These are phyloP conservation scores for Phania funesta DNA, from an alignment of 2,888 invertebrate species.

Conservation along the genomic window DNA sequence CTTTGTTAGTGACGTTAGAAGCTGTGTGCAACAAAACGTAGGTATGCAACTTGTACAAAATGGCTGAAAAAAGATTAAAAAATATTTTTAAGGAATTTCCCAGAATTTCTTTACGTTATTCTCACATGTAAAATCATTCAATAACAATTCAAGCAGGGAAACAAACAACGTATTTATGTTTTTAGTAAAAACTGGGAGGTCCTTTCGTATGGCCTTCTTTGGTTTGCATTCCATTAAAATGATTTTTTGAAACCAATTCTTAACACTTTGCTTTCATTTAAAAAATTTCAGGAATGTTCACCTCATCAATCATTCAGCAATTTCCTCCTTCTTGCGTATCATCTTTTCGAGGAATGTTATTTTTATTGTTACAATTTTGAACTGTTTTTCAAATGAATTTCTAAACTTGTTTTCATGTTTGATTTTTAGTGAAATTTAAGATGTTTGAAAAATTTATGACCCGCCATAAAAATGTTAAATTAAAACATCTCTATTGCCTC, in stretches of 20 bases:
- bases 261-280: too few relatives aligned
- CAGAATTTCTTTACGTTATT: conserved; percentile 7
- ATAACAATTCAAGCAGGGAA: conserved; percentile 21
- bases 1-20: conserved; percentile 5
- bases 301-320: background rate
- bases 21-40: background rate
- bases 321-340: background rate
- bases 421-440: background rate
- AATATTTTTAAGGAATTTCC: conserved; percentile 25
- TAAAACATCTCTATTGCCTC: background rate
- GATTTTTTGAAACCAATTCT: background rate
- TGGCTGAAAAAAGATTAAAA: background rate
- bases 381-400: background rate
- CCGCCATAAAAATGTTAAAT: background rate
- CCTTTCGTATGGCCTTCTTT: background rate
- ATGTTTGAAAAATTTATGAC: background rate
- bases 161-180: background rate
- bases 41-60: background rate
- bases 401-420: background rate
- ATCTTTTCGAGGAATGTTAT: background rate
- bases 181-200: conserved; percentile 2
- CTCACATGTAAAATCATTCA: background rate
- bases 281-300: background rate
- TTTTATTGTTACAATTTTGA: background rate
- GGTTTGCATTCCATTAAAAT: background rate